Base-by-base conservation (phyloP, 1,140 invertebrate genomes). In the Watersipora subatra region DNA sequence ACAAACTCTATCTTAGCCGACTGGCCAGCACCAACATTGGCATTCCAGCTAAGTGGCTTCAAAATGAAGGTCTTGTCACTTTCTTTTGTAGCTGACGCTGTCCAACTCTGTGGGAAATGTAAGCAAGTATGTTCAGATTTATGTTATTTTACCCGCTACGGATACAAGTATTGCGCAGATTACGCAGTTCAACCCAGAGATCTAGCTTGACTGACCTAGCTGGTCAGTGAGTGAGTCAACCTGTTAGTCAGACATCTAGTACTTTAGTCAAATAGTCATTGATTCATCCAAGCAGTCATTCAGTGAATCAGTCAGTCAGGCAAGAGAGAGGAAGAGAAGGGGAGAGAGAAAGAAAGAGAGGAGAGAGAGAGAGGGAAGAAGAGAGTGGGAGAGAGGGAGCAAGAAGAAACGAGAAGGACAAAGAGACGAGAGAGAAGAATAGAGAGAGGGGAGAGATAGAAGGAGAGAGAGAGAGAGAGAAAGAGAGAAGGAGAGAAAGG, bases 301-400 rank as follows among this genome's bases (percentile, higher is more conserved):
- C n/a, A n/a, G n/a, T n/a, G n/a, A n/a, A n/a, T n/a, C n/a, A n/a
- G n/a, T n/a, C n/a, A n/a, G n/a, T n/a, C n/a, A n/a, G 26, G 26
- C 22, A 19, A 28, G 7, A 26, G 12, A 25, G 25, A n/a, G 29
- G 62, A 1, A 55, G 46, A 55, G 19, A 66, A 64, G 62, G 2
- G 34, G 64, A 66, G 59, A 30, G 27, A 57, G 64, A 65, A 65
- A 56, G 30, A 28, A 26, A 57, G 25, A 62, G 57, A 19, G 1
- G 20, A 12, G 62, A 59, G 34, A 28, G 59, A 63, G n/a, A 12
- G 1, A 26, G 27, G 62, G 55, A 65, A 30, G 64, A 63, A 28
- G n/a, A 61, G 58, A 26, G n/a, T n/a, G n/a, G n/a, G n/a, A n/a
- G n/a, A n/a, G n/a, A n/a, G n/a, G n/a, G n/a, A n/a, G n/a, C n/a